Base-by-base conservation (phyloP, 2,888 invertebrate species). In the Synanthedon vespiformis region DNA sequence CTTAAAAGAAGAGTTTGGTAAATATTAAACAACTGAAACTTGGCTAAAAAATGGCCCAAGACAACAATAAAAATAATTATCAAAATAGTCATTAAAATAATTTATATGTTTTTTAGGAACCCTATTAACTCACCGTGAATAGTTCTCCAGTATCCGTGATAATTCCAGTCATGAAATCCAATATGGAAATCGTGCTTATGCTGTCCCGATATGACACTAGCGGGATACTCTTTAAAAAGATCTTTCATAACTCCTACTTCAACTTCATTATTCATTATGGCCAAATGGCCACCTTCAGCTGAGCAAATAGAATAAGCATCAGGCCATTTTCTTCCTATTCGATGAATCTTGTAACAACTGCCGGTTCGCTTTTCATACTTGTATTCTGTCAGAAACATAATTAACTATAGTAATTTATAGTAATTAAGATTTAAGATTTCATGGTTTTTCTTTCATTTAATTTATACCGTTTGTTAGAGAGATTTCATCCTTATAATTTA, bases 311-410 rank as follows among this genome's bases (percentile, higher is more conserved):
- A 55, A 51, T 58, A 60, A 0, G 65, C 65, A 49, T 0, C 16
- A 16, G 16, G 2, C 16, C 16, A 16, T 16, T 16, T 16, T 16
- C 16, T 16, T 16, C 55, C 56, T 5, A 55, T 48, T 2, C 18
- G n/a, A 52, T 78, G 77, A 56, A 76, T 72, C 56, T 80, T 78
- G 59, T 80, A 80, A 52, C 79, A 79, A 18, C 60, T 71, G 1
- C 67, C 63, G 0, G 77, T 77, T 8, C 67, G 55, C 0, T 40
- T 1, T 6, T 75, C 67, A 0, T 64, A 41, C 0, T 2, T 50
- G 54, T 79, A 79, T 34, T 56, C 78, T 78, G 60, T 6, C 22
- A 47, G 5, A 22, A 22, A 22, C 22, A 22, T 22, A 22, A 22
- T 22, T 1, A 4, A 4, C 22, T 22, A 22, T 22, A 22, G 22